These are phyloP conservation scores for Bembecia ichneumoniformis DNA, from an alignment of 2,888 invertebrate genomes.

Conservation along the genomic window DNA sequence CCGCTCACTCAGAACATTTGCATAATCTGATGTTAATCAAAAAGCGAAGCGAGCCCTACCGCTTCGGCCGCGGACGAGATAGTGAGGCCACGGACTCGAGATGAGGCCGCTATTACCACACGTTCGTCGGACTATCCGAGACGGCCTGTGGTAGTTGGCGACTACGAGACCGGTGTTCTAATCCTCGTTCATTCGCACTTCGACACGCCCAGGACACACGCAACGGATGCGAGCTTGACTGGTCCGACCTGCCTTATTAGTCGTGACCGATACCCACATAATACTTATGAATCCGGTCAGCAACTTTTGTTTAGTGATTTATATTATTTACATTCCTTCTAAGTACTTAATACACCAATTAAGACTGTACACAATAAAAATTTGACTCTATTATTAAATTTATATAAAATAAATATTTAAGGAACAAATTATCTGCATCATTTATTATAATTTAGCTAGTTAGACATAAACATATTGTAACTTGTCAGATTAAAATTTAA, in stretches of 20 bases:
- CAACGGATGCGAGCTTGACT: slow-evolving; percentile 28
- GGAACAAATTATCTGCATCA: too few species aligned
- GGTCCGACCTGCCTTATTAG: slow-evolving; percentile 35
- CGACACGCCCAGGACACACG: slow-evolving; percentile 6
- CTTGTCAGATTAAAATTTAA: too few species aligned
- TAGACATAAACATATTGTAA: too few species aligned
- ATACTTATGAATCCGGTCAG: slow-evolving; percentile 11
- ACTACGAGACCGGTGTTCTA: not conserved
- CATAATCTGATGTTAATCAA: slow-evolving; percentile 73
- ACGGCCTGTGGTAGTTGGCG: not conserved
- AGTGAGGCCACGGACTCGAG: not conserved
- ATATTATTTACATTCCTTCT: too few species aligned
- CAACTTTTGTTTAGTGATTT: slow-evolving; percentile 4
- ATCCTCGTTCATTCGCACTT: not conserved
- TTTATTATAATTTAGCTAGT: too few species aligned
- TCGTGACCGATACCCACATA: slow-evolving; percentile 16
- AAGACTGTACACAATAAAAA: too few species aligned
- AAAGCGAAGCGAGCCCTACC: slow-evolving; percentile 46
- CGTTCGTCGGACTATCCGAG: not conserved
- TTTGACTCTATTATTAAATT: too few species aligned
- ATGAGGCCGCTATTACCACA: not conserved
- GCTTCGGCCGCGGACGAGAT: slow-evolving; percentile 13
- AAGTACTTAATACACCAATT: too few species aligned
- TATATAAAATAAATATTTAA: too few species aligned
- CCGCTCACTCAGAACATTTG: slow-evolving; percentile 65